Evolutionary conservation across 2,113 vertebrate species (phyloP).

Genomic region (Suncus etruscus): DNA sequence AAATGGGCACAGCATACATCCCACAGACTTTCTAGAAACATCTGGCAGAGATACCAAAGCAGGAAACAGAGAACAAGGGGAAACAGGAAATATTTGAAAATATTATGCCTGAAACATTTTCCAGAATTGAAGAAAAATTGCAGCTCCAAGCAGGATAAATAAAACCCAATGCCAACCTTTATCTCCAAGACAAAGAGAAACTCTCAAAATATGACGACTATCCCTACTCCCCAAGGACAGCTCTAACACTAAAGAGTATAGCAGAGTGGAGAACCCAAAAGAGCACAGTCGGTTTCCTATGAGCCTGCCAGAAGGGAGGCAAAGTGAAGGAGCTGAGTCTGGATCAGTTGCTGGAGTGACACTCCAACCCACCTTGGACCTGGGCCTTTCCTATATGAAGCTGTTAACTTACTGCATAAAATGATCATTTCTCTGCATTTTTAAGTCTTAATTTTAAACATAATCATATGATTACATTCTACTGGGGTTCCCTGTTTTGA

Average conservation of each 20-base stretch:
- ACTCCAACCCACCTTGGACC: neutral
- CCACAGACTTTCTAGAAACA: neutral
- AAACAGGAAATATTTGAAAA: neutral
- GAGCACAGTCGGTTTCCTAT: neutral
- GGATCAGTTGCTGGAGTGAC: too few relatives aligned
- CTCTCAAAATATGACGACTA: neutral
- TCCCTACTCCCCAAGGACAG: neutral
- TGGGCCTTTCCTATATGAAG: neutral
- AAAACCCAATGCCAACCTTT: neutral
- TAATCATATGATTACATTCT: neutral
- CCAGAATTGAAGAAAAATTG: neutral
- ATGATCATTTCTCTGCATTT: neutral
- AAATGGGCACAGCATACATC: neutral
- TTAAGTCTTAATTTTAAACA: neutral
- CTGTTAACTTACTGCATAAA: neutral
- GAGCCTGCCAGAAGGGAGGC: too few relatives aligned
- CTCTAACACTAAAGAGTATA: neutral
- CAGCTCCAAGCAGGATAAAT: neutral
- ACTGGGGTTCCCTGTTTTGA: neutral
- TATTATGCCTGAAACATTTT: neutral
- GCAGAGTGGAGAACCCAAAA: neutral
- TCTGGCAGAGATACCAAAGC: neutral
- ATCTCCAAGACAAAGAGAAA: neutral
- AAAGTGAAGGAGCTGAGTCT: neutral
- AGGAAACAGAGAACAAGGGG: neutral